phyloP scores from a whole-genome alignment of 2,113 vertebrate genomes.

The Anhinga rufa region DNA sequence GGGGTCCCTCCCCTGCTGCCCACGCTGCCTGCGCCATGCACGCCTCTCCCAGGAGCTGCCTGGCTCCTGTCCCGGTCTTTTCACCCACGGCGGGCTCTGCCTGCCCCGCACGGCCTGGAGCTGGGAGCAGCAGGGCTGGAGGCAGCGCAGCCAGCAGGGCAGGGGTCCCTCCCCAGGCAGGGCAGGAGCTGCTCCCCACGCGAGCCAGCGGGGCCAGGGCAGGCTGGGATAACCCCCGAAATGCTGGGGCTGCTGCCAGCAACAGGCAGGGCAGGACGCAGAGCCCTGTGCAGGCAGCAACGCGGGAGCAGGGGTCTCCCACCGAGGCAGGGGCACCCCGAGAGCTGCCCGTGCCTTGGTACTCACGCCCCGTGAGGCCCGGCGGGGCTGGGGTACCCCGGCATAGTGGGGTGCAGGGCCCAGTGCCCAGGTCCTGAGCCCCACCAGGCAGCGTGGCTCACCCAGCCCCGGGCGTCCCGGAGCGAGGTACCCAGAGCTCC shows the following conservation, averaged over 20 bases:
- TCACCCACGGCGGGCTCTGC: rapidly evolving
- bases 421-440: background rate
- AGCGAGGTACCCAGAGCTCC: background rate
- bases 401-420: rapidly evolving
- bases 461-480: rapidly evolving
- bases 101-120: rapidly evolving
- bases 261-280: background rate
- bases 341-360: background rate
- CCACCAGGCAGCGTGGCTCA: background rate
- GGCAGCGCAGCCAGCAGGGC: background rate
- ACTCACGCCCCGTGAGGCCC: background rate
- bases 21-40: background rate
- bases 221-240: background rate
- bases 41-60: background rate
- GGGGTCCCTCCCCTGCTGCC: background rate
- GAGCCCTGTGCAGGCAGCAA: background rate
- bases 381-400: background rate
- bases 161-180: background rate
- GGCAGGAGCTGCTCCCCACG: background rate
- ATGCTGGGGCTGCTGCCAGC: background rate
- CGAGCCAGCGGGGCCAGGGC: background rate
- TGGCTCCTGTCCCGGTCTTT: background rate
- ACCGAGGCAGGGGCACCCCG: rapidly evolving
- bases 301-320: rapidly evolving
- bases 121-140: rapidly evolving